Conservation (phyloP, 2,797 vertebrate genomes). For the Sebastes kiyomatsui region DNA sequence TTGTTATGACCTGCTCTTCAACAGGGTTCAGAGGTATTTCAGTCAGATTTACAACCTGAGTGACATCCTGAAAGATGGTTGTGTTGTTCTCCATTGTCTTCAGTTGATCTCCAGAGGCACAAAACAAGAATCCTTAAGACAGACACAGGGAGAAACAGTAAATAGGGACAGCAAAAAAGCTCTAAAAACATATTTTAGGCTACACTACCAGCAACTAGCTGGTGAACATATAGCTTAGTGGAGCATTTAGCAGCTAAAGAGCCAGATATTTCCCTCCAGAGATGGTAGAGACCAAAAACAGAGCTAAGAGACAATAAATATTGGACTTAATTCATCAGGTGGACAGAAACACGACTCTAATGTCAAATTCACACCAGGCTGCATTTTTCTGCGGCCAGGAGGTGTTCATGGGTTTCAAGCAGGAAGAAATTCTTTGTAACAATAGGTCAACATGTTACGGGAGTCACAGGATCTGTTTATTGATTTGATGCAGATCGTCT, state of each 20-base stretch:
- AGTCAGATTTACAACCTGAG: constrained; percentile 59
- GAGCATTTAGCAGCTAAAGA: neutral
- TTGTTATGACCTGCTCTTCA: constrained; percentile 86
- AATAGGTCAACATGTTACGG: no score
- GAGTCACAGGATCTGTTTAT: no score
- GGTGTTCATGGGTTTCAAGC: no score
- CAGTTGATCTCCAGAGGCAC: constrained; percentile 28
- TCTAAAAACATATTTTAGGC: neutral
- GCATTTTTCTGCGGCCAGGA: no score
- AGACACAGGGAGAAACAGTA: constrained; percentile 2
- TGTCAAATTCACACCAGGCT: no score
- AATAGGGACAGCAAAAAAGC: neutral
- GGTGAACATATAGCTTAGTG: neutral
- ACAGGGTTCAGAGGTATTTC: constrained; percentile 83
- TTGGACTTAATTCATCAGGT: neutral
- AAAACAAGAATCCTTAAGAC: constrained; percentile 31
- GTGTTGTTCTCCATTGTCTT: constrained; percentile 76
- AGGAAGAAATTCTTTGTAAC: no score
- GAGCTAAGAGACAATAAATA: neutral
- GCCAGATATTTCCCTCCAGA: neutral
- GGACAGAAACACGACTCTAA: neutral
- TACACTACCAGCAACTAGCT: neutral
- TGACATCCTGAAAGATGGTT: constrained; percentile 38
- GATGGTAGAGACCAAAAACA: neutral
- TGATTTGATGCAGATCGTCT: no score